These are phyloP conservation scores for Anthoscopus minutus DNA, from an alignment of 2,113 vertebrate genomes.

Conservation along the genomic window DNA sequence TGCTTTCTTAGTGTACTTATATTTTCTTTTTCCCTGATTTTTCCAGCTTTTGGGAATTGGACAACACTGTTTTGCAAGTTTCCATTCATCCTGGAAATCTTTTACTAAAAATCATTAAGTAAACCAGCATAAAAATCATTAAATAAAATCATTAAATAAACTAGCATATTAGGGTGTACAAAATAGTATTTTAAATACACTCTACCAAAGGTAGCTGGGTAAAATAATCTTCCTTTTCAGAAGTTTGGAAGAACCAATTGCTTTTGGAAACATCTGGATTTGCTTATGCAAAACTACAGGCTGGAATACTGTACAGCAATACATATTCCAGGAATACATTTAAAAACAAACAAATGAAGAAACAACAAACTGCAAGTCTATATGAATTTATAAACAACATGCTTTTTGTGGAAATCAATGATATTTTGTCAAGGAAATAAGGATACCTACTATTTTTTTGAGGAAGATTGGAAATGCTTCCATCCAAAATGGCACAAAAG, in stretches of 20 bases:
- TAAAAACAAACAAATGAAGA: neutral
- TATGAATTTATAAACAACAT: neutral
- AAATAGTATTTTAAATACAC: neutral
- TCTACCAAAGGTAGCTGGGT: neutral
- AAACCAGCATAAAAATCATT: neutral
- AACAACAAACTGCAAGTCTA: neutral
- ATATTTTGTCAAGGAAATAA: neutral
- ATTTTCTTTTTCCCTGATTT: neutral
- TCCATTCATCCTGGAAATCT: neutral
- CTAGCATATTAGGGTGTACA: accelerated
- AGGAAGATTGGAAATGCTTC: neutral
- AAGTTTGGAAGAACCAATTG: neutral
- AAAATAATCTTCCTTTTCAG: neutral
- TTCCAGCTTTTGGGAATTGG: neutral
- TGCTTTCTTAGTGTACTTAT: neutral
- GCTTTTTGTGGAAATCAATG: neutral
- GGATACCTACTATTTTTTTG: neutral
- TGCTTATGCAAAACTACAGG: neutral
- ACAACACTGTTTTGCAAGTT: neutral
- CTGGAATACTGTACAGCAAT: neutral
- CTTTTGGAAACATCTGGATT: neutral
- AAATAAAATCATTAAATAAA: neutral
- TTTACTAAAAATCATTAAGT: neutral
- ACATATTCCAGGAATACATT: neutral
- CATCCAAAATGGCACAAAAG: neutral